A percentile compares a stretch with the other conserved stretches of the same genome.
These are phyloP conservation scores for Thumatha senex DNA, from an alignment of 2,888 invertebrate species.

Conservation along the genomic window DNA sequence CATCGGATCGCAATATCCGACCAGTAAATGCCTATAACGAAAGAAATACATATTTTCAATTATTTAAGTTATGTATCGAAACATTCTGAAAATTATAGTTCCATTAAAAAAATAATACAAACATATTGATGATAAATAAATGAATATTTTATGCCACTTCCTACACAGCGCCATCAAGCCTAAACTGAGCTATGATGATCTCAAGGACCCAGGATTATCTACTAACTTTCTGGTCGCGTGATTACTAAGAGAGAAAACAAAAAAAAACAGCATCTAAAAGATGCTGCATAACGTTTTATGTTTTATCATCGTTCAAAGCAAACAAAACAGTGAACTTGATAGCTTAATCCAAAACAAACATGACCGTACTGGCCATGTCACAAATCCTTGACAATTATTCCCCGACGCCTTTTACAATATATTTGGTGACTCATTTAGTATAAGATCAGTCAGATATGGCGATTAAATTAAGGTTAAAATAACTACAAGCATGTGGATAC, in stretches of 20 bases:
- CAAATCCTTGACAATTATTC: constrained; percentile 28
- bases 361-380: constrained; percentile 15
- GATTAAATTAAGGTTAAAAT: background rate
- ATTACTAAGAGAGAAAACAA: too few relatives aligned
- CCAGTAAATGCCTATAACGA: constrained; percentile 36
- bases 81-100: too few relatives aligned
- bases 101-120: too few relatives aligned
- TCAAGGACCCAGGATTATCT: too few relatives aligned
- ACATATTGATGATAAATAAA: too few relatives aligned
- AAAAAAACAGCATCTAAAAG: too few relatives aligned
- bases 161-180: too few relatives aligned
- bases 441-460: constrained; percentile 21
- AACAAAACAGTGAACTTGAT: constrained; percentile 4
- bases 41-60: constrained; percentile 23
- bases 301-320: background rate
- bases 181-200: too few relatives aligned
- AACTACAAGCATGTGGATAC: background rate
- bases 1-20: constrained; percentile 54
- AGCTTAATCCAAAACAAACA: constrained; percentile 21
- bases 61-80: background rate
- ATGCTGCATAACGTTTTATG: background rate
- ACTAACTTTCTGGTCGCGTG: too few relatives aligned
- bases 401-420: constrained; percentile 23
- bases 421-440: constrained; percentile 38
- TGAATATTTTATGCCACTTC: too few relatives aligned